Evolutionary conservation across 2,113 vertebrate genomes (phyloP).

Genomic region (Chrysochloris asiatica): DNA sequence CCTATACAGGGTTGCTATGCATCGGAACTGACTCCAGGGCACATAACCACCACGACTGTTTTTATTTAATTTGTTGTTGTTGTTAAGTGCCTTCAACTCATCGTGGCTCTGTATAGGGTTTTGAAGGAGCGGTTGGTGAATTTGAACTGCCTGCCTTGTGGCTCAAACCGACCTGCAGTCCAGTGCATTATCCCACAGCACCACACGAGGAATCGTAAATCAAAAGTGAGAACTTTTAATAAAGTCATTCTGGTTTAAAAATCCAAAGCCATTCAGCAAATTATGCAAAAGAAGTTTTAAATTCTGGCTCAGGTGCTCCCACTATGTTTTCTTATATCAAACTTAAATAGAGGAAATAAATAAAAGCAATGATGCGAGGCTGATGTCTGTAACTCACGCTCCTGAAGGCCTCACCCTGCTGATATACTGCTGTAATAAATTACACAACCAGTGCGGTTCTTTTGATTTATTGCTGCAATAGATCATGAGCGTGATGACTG

Average conservation of each 20-base stretch:
- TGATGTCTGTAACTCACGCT: conserved; percentile 9
- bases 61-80: too few relatives aligned
- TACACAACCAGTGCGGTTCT: conserved; percentile 12
- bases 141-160: too few relatives aligned
- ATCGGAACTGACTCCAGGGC: too few relatives aligned
- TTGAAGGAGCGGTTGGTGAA: too few relatives aligned
- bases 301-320: not conserved
- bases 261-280: not conserved
- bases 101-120: too few relatives aligned
- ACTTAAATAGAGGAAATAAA: conserved; percentile 59
- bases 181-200: too few relatives aligned
- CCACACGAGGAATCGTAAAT: too few relatives aligned
- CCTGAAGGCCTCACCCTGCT: conserved; percentile 17
- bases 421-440: conserved; percentile 67
- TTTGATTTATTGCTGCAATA: conserved; percentile 68
- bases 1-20: too few relatives aligned
- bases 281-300: not conserved
- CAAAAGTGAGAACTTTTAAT: not conserved
- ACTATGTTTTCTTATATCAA: conserved; percentile 38
- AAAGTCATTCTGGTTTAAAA: not conserved
- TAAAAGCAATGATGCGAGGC: conserved; percentile 35
- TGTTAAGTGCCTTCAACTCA: too few relatives aligned
- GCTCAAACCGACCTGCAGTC: too few relatives aligned
- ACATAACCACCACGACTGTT: too few relatives aligned
- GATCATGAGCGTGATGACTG: conserved; percentile 59